Conservation (phyloP, 2,888 invertebrate genomes). For the Cataglyphis rosenhaueri region DNA sequence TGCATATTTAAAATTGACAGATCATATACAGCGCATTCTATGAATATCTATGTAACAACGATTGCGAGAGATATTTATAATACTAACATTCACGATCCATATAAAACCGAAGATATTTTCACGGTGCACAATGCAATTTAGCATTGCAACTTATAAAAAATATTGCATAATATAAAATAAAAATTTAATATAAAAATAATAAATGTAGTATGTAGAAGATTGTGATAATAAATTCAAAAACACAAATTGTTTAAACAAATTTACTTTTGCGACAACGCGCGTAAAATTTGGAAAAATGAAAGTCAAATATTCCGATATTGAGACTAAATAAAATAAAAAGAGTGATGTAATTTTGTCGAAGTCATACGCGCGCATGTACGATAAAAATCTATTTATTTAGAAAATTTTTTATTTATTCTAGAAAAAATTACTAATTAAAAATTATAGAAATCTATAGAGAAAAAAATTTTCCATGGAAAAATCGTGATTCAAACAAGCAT, state of each 20-base stretch:
- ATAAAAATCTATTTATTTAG: neutral
- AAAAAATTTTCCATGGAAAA: neutral
- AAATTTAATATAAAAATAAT: neutral
- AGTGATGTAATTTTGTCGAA: neutral
- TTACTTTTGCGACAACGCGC: neutral
- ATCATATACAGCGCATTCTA: conserved; percentile 4
- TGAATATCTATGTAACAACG: conserved; percentile 18
- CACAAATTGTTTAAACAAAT: neutral
- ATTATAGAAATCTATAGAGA: neutral
- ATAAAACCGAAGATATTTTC: conserved; percentile 17
- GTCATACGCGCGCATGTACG: neutral
- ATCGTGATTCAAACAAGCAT: conserved; percentile 15
- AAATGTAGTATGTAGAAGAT: neutral
- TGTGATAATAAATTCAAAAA: neutral
- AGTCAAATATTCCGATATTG: neutral
- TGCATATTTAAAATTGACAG: conserved; percentile 45
- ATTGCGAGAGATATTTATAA: conserved; percentile 35
- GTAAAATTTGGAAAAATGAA: neutral
- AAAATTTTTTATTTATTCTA: too few species aligned
- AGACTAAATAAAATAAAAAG: neutral
- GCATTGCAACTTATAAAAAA: neutral
- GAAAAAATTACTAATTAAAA: neutral
- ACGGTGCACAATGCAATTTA: neutral
- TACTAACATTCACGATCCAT: neutral
- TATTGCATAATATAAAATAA: neutral